These are phyloP conservation scores for Coboldia fuscipes DNA, from an alignment of 1,140 invertebrate genomes.

Conservation along the genomic window DNA sequence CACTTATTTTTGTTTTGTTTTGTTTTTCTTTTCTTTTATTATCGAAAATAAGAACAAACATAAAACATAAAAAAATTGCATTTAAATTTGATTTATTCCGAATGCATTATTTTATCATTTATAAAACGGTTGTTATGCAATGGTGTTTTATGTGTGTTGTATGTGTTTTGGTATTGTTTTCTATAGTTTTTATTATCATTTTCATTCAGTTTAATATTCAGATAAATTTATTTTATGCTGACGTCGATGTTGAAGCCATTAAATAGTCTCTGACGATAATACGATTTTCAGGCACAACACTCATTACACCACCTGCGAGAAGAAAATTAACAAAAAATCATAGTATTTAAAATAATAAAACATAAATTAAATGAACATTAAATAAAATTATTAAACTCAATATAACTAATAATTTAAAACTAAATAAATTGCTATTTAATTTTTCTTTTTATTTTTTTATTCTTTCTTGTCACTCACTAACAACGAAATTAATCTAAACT, in stretches of 20 bases:
- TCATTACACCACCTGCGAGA: constrained; percentile 16
- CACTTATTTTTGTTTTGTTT: too few species aligned
- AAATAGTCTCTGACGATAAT: constrained; percentile 22
- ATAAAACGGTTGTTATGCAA: too few species aligned
- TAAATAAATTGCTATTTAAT: neutral
- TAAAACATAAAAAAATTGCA: too few species aligned
- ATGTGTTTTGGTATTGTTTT: neutral
- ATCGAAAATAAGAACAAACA: too few species aligned
- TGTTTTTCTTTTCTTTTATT: too few species aligned
- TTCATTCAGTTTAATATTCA: neutral
- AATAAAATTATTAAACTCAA: neutral
- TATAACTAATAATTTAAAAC: neutral
- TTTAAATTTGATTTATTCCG: too few species aligned
- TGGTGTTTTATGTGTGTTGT: neutral
- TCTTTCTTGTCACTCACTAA: too few species aligned
- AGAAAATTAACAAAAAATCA: constrained; percentile 7
- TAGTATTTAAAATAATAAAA: constrained; percentile 2
- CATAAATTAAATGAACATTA: neutral
- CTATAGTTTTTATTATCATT: neutral
- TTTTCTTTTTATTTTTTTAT: too few species aligned
- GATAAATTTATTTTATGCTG: constrained; percentile 8
- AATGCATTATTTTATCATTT: too few species aligned
- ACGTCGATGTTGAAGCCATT: constrained; percentile 10
- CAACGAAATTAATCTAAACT: too few species aligned
- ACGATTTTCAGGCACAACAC: constrained; percentile 21